Conservation (phyloP, 2,113 vertebrate genomes). For the Rissa tridactyla region DNA sequence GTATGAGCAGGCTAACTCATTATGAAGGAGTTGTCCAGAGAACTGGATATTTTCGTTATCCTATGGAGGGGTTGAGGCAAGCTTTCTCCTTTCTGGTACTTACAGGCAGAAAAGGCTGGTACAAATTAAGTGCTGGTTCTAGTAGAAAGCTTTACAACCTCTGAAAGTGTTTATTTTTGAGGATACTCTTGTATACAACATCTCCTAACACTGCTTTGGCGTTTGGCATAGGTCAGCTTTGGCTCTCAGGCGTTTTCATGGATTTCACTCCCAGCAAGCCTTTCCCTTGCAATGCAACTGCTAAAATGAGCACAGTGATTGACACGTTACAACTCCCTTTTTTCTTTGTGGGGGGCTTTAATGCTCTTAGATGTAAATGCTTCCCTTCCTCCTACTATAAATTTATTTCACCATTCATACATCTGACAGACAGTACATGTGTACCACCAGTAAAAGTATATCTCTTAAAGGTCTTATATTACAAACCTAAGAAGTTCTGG, state of each 20-base stretch:
- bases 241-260: background rate
- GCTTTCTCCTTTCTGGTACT: background rate
- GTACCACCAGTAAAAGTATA: background rate
- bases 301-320: background rate
- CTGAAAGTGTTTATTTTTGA: background rate
- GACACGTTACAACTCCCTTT: background rate
- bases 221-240: background rate
- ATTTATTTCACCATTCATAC: background rate
- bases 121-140: background rate
- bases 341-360: background rate
- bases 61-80: accelerated
- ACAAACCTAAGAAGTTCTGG: background rate
- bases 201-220: background rate
- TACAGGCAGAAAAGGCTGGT: background rate
- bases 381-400: background rate
- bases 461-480: background rate
- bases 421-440: background rate
- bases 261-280: background rate
- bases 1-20: background rate
- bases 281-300: background rate
- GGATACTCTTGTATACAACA: background rate
- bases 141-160: background rate
- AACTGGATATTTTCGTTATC: background rate
- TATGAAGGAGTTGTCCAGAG: background rate
- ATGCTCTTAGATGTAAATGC: background rate